Percentiles rank a stretch among this genome's conserved stretches.
Evolutionary conservation across 2,113 vertebrate genomes (phyloP).

Genomic region (Procavia capensis): DNA sequence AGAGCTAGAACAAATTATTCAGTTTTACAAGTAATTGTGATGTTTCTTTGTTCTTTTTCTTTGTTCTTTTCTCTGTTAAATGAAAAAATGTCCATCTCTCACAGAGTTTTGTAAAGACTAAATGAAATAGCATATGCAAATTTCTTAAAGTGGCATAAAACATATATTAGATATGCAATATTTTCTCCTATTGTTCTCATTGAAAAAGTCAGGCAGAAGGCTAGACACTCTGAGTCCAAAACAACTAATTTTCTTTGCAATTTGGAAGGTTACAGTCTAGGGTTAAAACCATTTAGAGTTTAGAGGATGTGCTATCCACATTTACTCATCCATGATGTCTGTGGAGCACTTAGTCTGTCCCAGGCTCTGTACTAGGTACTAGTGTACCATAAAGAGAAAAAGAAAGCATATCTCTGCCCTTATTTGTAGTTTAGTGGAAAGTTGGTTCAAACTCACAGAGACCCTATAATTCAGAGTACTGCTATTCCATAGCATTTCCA

Average conservation of each 20-base stretch:
- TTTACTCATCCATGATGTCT: neutral
- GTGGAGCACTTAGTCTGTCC: neutral
- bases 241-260: neutral
- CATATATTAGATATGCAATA: neutral
- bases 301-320: neutral
- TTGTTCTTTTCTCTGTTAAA: slow-evolving; percentile 7
- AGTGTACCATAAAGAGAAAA: neutral
- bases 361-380: neutral
- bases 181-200: neutral
- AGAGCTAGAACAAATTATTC: neutral
- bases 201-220: neutral
- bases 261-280: neutral
- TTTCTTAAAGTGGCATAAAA: neutral
- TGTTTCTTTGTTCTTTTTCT: no score
- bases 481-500: no score
- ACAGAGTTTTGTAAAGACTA: neutral
- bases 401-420: neutral
- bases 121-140: neutral
- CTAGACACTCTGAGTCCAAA: neutral
- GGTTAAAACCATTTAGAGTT: neutral
- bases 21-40: neutral
- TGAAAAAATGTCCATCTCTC: neutral
- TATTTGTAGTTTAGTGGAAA: neutral
- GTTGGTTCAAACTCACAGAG: no score
- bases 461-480: no score